Evolutionary conservation across 2,888 invertebrate species (phyloP).

Genomic region (Octodonta nipae): DNA sequence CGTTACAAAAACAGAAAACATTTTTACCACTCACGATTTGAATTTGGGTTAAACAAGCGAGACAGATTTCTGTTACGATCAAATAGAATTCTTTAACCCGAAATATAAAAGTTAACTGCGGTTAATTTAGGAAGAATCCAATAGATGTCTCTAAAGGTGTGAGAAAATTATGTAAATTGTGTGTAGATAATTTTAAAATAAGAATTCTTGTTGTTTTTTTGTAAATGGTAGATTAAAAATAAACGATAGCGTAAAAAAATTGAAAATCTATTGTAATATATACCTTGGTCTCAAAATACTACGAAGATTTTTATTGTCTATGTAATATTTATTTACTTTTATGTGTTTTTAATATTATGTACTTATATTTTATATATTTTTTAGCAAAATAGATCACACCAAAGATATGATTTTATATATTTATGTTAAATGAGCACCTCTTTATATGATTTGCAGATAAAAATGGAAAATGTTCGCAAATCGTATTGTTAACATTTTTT

Average conservation of each 20-base stretch:
- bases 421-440: constrained; percentile 12
- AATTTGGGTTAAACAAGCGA: constrained; percentile 27
- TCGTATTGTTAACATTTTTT: constrained; percentile 1
- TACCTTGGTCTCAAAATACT: constrained; percentile 32
- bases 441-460: constrained; percentile 7
- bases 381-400: constrained; percentile 34
- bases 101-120: too few species aligned
- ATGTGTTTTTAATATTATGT: constrained; percentile 27
- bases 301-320: constrained; percentile 24
- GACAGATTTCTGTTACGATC: too few species aligned
- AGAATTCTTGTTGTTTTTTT: too few species aligned
- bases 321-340: constrained; percentile 28
- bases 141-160: too few species aligned
- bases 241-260: too few species aligned
- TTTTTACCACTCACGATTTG: constrained; percentile 30
- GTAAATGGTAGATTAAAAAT: too few species aligned
- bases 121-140: too few species aligned
- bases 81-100: too few species aligned
- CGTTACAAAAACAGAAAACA: constrained; percentile 47
- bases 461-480: too few species aligned
- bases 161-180: too few species aligned
- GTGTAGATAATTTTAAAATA: too few species aligned
- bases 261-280: too few species aligned
- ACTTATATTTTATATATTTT: constrained; percentile 33
- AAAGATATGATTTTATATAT: constrained; percentile 33